Evolutionary conservation across 2,888 invertebrate genomes (phyloP).

Genomic region (Onthophagus sagittarius): DNA sequence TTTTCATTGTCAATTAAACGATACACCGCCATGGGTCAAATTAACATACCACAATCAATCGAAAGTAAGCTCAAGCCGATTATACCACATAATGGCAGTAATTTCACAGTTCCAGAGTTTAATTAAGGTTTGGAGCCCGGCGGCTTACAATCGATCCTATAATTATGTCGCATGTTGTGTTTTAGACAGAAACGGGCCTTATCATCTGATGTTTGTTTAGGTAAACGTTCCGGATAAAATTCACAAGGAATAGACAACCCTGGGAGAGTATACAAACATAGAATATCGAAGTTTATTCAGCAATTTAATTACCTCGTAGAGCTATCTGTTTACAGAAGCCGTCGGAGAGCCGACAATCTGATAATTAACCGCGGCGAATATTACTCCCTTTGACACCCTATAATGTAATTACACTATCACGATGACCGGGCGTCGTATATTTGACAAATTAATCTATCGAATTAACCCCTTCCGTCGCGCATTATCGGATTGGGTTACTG

Average conservation of each 20-base stretch:
- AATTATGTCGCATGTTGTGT: slow-evolving; percentile 3
- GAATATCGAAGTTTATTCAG: not conserved
- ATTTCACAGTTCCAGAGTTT: slow-evolving; percentile 10
- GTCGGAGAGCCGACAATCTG: slow-evolving; percentile 7
- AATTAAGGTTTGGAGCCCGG: slow-evolving; percentile 1
- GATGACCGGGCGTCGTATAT: not conserved
- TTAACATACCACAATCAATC: slow-evolving; percentile 7
- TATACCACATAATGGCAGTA: slow-evolving; percentile 8
- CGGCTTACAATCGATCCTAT: slow-evolving; percentile 1
- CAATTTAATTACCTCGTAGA: not conserved
- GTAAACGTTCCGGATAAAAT: not conserved
- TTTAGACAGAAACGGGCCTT: not conserved
- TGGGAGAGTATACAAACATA: not conserved
- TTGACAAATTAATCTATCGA: slow-evolving; percentile 11
- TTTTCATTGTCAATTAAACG: not conserved
- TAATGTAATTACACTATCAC: slow-evolving; percentile 5
- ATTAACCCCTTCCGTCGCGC: not conserved
- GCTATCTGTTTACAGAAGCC: slow-evolving; percentile 5
- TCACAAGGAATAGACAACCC: not conserved
- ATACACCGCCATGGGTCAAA: not conserved
- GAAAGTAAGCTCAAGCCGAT: slow-evolving; percentile 9
- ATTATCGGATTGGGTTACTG: not conserved
- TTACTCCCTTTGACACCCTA: slow-evolving; percentile 8
- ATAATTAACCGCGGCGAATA: slow-evolving; percentile 7
- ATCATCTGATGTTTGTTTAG: not conserved